These are phyloP conservation scores for Paradoxurus hermaphroditus DNA, from an alignment of 2,113 vertebrate species.

Conservation along the genomic window DNA sequence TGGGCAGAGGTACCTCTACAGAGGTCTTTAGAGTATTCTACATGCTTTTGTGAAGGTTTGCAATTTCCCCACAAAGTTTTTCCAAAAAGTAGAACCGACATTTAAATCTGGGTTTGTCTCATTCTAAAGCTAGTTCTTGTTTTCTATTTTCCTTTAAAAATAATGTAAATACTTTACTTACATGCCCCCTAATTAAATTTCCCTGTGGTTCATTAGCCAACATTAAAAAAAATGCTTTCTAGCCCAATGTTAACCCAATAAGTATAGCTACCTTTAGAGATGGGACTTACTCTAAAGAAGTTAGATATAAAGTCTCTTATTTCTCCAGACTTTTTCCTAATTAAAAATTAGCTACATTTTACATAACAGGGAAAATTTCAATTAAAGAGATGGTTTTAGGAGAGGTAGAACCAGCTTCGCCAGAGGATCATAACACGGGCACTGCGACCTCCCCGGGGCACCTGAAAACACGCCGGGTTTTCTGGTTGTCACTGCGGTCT, in stretches of 20 bases:
- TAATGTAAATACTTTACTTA: conserved; percentile 18
- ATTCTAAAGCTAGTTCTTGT: conserved; percentile 7
- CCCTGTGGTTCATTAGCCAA: background rate
- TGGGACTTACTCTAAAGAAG: background rate
- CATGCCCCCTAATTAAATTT: background rate
- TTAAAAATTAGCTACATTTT: conserved; percentile 23
- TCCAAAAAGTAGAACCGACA: background rate
- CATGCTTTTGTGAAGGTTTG: background rate
- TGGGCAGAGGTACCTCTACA: background rate
- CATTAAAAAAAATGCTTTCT: background rate
- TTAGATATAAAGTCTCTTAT: background rate
- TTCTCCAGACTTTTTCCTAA: background rate
- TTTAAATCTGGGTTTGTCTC: conserved; percentile 5
- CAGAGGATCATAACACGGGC: background rate
- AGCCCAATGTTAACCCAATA: background rate
- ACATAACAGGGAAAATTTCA: background rate
- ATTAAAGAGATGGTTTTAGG: background rate
- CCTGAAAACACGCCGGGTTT: background rate
- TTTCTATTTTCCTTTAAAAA: conserved; percentile 41
- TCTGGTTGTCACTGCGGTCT: background rate
- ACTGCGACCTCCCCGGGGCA: background rate
- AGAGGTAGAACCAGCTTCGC: background rate
- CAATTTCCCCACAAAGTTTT: background rate
- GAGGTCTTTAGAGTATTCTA: background rate
- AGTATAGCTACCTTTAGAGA: background rate